Evolutionary conservation across 2,797 vertebrate species (phyloP).

Genomic region (Pelochelys cantorii): DNA sequence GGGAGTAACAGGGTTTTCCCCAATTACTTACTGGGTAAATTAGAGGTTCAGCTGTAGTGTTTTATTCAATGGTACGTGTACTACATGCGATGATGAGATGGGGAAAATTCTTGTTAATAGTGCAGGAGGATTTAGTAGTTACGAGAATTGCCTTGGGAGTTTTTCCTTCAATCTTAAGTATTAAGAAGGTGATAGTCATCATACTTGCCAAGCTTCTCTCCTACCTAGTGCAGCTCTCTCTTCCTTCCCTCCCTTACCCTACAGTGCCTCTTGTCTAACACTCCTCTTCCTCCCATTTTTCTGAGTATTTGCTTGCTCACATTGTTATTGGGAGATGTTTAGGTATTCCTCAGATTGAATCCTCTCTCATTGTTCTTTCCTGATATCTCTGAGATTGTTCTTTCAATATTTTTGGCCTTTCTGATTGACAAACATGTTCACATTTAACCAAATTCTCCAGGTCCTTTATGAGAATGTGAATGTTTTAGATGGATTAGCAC

Average conservation of each 20-base stretch:
- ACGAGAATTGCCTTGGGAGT: neutral
- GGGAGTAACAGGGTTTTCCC: neutral
- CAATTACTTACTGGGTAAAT: too few relatives aligned
- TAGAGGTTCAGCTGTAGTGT: neutral
- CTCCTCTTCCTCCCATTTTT: neutral
- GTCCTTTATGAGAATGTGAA: neutral
- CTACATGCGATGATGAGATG: neutral
- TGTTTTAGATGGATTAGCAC: neutral
- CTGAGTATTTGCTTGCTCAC: neutral
- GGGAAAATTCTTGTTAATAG: neutral
- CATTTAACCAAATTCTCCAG: rapidly evolving
- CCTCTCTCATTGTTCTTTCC: neutral
- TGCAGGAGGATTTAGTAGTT: neutral
- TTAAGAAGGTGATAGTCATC: neutral
- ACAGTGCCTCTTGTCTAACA: neutral
- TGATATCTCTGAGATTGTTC: neutral
- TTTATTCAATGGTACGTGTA: neutral
- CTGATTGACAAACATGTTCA: neutral
- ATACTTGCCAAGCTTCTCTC: neutral
- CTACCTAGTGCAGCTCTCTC: neutral
- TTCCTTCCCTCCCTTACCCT: neutral
- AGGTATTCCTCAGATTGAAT: neutral
- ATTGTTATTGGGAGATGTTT: neutral
- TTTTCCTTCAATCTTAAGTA: neutral
- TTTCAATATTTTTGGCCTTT: neutral